Evolutionary conservation across 2,113 vertebrate genomes (phyloP).

Genomic region (Plecotus auritus): DNA sequence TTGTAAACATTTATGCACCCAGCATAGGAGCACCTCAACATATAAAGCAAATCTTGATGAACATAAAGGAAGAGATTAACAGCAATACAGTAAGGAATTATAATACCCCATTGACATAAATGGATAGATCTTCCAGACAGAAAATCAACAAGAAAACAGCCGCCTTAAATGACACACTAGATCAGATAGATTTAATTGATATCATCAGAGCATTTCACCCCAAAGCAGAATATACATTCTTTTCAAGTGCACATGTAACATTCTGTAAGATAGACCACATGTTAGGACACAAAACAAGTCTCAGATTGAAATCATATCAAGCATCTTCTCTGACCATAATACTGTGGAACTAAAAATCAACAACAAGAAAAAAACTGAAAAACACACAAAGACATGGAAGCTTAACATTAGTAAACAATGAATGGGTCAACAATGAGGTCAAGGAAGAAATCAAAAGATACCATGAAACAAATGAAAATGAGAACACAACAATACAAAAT

Average conservation of each 20-base stretch:
- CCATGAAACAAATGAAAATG: background rate
- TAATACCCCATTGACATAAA: background rate
- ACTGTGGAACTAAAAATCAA: background rate
- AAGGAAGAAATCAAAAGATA: background rate
- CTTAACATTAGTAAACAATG: background rate
- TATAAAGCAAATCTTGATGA: background rate
- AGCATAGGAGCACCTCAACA: background rate
- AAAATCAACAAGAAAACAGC: background rate
- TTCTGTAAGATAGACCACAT: background rate
- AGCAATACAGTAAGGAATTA: background rate
- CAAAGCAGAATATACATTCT: background rate
- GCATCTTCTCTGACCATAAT: background rate
- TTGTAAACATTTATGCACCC: background rate
- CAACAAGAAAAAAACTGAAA: background rate
- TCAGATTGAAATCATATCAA: background rate
- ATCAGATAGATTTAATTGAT: background rate
- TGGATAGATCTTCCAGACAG: background rate
- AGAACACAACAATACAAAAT: background rate
- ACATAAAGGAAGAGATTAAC: background rate
- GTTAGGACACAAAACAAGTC: background rate
- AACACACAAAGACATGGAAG: background rate
- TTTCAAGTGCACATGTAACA: background rate
- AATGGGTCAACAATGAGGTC: background rate
- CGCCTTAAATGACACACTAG: background rate
- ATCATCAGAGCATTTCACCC: background rate